Evolutionary conservation across 2,888 invertebrate genomes (phyloP), one percentile per base, ranked within the genome.

Genomic region (Neoitamus cyanurus): DNA sequence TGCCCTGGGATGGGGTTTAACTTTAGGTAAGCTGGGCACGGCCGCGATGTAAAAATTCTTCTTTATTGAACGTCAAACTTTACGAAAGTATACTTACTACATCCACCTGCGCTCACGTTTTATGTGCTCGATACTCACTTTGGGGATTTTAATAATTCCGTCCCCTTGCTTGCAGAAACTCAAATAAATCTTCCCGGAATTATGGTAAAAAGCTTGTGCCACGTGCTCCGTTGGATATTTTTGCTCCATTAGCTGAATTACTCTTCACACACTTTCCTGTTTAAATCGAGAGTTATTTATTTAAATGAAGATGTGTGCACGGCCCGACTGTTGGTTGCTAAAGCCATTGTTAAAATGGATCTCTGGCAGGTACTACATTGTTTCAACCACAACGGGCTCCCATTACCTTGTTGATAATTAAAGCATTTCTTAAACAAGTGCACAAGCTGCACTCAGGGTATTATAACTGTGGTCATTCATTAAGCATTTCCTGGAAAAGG

Each of bases 151-250:
- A 58, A 58, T 58, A 58, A 58, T 58, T 58, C 58, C 25, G 58
- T 58, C 25, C 58, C 58, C 58, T 58, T 58, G 3, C 58, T 25
- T 58, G 9, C 15, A 58, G 25, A 58, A 58, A 58, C 58, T 58
- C 25, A 58, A 58, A 58, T 58, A 58, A 58, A 58, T 58, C 58
- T 58, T 58, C 9, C 25, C 6, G 58, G 58, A 15, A 58, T 58
- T 58, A 58, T 58, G 58, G 58, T 25, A 58, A 58, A 58, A 58
- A 58, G 58, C 58, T 58, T 58, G 58, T 58, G 58, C 58, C 58
- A 58, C 58, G 58, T 58, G 58, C 25, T 58, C 20, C 25, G 25
- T 58, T 25, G 58, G 58, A 25, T 58, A 58, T 58, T 58, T 58
- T 58, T 58, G 58, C 58, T 20, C 58, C 58, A 58, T 58, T 58